phyloP scores from a whole-genome alignment of 2,113 vertebrate genomes.

The Calidris pygmaea region DNA sequence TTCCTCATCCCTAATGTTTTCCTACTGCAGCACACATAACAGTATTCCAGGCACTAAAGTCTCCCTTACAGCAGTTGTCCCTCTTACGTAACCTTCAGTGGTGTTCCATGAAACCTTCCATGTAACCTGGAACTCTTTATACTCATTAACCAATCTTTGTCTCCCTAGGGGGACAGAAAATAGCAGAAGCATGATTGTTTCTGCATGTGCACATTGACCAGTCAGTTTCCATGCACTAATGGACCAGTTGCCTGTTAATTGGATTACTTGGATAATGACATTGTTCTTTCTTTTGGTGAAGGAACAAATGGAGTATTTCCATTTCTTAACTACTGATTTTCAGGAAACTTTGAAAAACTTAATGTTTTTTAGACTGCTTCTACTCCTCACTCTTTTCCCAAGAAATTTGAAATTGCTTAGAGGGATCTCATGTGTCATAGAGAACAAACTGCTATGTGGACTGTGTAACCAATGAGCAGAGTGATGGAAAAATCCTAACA shows the following conservation, averaged over 20 bases:
- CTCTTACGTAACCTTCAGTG: neutral
- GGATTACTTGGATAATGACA: neutral
- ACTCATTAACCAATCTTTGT: neutral
- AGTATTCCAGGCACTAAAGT: neutral
- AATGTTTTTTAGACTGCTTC: neutral
- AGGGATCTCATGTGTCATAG: neutral
- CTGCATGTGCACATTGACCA: neutral
- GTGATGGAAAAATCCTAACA: neutral
- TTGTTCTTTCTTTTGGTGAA: neutral
- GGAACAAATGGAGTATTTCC: neutral
- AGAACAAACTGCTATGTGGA: neutral
- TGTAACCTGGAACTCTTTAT: neutral
- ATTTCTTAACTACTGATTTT: neutral
- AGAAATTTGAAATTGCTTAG: neutral
- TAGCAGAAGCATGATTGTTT: neutral
- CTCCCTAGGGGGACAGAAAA: neutral
- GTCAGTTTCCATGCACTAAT: neutral
- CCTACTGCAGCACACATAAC: neutral
- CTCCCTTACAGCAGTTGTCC: neutral
- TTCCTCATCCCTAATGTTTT: neutral
- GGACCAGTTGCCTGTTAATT: neutral
- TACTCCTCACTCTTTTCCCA: neutral
- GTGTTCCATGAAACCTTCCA: neutral
- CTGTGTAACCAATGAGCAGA: neutral
- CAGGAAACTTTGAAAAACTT: neutral